Conservation (phyloP, 2,888 invertebrate genomes). For the Dicranocentrus wangi region DNA sequence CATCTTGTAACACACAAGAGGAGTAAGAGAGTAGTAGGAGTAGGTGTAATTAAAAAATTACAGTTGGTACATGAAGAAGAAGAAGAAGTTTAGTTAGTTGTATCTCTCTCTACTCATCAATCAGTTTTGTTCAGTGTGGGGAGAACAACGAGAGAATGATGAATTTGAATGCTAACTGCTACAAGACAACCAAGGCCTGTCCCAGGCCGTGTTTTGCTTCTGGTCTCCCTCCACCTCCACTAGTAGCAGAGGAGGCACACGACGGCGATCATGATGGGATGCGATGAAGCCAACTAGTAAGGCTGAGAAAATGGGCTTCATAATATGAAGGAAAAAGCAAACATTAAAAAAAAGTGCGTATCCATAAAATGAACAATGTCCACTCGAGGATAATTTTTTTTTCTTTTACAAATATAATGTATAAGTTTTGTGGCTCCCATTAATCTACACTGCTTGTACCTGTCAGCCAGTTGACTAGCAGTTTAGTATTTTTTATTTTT, state of each 20-base stretch:
- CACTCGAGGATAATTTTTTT: conserved; percentile 17
- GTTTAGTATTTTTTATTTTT: conserved; percentile 9
- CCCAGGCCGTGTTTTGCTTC: conserved; percentile 2
- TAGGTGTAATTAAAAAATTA: background rate
- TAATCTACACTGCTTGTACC: background rate
- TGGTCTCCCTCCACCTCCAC: no score
- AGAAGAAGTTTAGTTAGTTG: background rate
- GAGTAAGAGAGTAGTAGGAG: no score
- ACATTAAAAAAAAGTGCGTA: background rate
- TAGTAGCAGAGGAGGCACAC: background rate
- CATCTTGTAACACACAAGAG: no score
- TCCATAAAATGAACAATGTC: conserved; percentile 11
- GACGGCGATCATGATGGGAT: no score
- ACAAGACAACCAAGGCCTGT: background rate
- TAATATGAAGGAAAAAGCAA: conserved; percentile 18
- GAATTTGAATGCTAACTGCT: conserved; percentile 5
- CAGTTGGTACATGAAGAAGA: background rate
- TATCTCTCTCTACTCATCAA: no score
- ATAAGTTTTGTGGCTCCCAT: no score
- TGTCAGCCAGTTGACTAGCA: background rate
- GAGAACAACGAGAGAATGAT: no score
- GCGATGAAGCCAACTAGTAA: background rate
- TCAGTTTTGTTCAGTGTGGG: background rate
- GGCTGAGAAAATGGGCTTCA: conserved; percentile 15
- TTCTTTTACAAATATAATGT: conserved; percentile 1